Conservation (phyloP, 1,140 invertebrate genomes). For the Pseudomyrmex dendroicus region DNA sequence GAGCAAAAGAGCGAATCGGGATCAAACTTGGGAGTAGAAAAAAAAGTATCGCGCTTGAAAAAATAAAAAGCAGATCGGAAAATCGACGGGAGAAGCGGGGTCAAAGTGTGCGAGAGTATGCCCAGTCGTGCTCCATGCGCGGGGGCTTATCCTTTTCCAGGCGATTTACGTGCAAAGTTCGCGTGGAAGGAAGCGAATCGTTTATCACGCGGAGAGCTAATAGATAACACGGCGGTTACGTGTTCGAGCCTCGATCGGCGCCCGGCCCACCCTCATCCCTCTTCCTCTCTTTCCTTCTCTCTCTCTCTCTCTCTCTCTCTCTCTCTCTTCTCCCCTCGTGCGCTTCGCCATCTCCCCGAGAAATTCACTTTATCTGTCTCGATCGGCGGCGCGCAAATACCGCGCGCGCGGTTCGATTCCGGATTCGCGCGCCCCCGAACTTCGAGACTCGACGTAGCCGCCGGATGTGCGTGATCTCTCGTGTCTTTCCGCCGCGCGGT, state of each 20-base stretch:
- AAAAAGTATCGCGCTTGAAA: constrained; percentile 32
- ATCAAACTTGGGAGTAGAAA: background rate
- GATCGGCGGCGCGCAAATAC: constrained; percentile 63
- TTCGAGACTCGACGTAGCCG: constrained; percentile 27
- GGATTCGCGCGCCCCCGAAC: constrained; percentile 15
- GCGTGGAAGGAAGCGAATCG: constrained; percentile 77
- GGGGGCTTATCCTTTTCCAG: constrained; percentile 76
- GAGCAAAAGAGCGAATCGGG: background rate
- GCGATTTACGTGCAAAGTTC: constrained; percentile 78
- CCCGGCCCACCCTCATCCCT: constrained; percentile 16
- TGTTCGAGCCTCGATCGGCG: constrained; percentile 73
- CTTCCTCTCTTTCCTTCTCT: background rate
- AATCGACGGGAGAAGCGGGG: constrained; percentile 32
- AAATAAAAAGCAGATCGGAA: constrained; percentile 52
- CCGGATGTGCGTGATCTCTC: constrained; percentile 64
- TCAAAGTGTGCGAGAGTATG: constrained; percentile 29
- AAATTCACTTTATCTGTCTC: constrained; percentile 72
- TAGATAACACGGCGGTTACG: constrained; percentile 78
- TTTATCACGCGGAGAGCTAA: constrained; percentile 77
- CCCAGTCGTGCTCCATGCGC: constrained; percentile 26
- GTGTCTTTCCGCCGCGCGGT: background rate
- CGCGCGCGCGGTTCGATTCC: constrained; percentile 25
- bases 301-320: background rate
- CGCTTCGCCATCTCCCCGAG: constrained; percentile 20
- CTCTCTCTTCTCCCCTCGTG: background rate